Base-by-base conservation (phyloP, 1,140 invertebrate genomes). In the Ostrea edulis region DNA sequence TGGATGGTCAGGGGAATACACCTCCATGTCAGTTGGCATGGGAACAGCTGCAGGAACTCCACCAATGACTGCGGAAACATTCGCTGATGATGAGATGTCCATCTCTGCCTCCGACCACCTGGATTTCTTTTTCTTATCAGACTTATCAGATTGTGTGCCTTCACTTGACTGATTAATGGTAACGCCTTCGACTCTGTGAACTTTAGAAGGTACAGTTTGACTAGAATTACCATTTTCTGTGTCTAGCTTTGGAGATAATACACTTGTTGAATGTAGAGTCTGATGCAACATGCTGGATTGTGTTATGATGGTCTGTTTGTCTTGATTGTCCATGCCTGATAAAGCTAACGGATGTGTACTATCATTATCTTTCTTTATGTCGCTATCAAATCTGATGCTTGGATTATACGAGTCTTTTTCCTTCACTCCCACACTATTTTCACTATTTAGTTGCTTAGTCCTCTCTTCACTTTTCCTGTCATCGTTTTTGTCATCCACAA, bases 161-260 rank as follows among this genome's bases (percentile, higher is more conserved):
- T 44, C 35, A 44, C 86, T 86, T 53, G 68, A 29, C 25, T 84
- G 85, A 35, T 58, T 85, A 51, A 68, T 55, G 54, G 87, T 87
- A 84, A 82, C 54, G 82, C 44, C 25, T 77, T 81, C 29, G 81
- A 83, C 65, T 82, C 12, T 85, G 29, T 81, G 29, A 85, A n/a
- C 17, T 52, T 77, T 77, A 14, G 68, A 29, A 77, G 29, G 12
- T 35, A 77, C 12, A 29, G 68, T 29, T 77, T 25, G 68, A 77
- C 11, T 77, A 77, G 68, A 77, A 77, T 77, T 25, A 77, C 29
- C 8, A 29, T 25, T 77, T 4, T 35, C 22, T 44, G 68, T 44
- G 25, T 29, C 35, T 12, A 14, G 68, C 29, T 12, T 12, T 35
- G 29, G 29, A 29, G 68, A 29, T 77, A 12, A 35, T 14, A 35